Evolutionary conservation across 2,888 invertebrate species (phyloP).

Genomic region (Melanophora roralis): DNA sequence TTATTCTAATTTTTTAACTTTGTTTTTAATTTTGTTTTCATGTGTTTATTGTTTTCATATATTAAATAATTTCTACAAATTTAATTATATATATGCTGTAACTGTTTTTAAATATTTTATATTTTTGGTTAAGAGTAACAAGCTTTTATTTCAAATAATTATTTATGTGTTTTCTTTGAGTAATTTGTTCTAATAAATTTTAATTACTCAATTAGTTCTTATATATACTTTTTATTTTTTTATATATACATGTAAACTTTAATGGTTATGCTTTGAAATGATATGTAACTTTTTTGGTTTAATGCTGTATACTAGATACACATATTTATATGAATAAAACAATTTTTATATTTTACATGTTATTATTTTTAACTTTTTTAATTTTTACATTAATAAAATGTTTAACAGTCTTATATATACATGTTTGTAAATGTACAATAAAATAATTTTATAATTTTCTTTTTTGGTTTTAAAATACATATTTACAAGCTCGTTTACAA

Average conservation of each 20-base stretch:
- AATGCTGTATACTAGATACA: constrained; percentile 30
- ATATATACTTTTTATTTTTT: constrained; percentile 2
- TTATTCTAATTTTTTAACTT: no score
- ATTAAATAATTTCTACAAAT: neutral
- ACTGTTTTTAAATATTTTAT: constrained; percentile 38
- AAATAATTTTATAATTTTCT: neutral
- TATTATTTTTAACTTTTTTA: neutral
- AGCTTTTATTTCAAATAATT: constrained; percentile 41
- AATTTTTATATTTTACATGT: neutral
- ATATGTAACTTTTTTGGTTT: constrained; percentile 49
- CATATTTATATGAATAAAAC: constrained; percentile 11
- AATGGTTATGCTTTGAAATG: constrained; percentile 45
- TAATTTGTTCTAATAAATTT: constrained; percentile 43
- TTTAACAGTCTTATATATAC: constrained; percentile 50
- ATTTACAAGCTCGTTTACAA: constrained; percentile 4
- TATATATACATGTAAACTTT: constrained; percentile 32
- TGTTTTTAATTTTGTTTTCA: no score
- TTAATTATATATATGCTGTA: constrained; percentile 20
- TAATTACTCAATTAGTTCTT: constrained; percentile 39
- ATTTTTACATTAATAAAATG: neutral
- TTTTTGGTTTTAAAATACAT: no score
- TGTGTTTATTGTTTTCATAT: neutral
- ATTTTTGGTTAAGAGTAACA: constrained; percentile 43
- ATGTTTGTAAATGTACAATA: constrained; percentile 19
- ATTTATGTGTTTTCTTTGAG: constrained; percentile 12